Evolutionary conservation across 2,888 invertebrate genomes (phyloP).

Genomic region (Allolobophora icterica): DNA sequence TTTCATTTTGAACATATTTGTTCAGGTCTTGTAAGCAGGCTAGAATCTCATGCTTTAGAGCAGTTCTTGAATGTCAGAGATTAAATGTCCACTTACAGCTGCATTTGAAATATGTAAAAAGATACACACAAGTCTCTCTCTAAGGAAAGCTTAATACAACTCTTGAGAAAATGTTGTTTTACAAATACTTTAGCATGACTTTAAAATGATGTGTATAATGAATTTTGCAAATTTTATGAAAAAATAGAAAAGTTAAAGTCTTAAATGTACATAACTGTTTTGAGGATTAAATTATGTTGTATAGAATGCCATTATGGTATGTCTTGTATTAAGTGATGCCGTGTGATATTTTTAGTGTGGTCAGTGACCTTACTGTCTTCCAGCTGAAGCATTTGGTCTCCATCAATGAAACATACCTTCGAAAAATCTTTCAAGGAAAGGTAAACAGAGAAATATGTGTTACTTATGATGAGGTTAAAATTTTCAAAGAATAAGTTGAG

Average conservation of each 20-base stretch:
- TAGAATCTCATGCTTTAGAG: neutral
- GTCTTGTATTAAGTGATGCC: neutral
- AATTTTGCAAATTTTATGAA: no score
- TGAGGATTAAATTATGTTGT: neutral
- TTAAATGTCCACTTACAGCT: neutral
- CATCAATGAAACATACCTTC: neutral
- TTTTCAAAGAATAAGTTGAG: no score
- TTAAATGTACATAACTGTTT: no score
- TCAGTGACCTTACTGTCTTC: neutral
- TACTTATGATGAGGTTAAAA: no score
- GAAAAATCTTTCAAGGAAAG: conserved; percentile 26
- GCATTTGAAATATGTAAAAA: neutral
- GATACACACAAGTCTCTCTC: neutral
- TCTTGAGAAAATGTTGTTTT: neutral
- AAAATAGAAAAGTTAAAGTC: no score
- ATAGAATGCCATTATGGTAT: neutral
- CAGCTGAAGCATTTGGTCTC: neutral
- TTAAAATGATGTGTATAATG: no score
- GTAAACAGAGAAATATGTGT: neutral
- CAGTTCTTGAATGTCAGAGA: neutral
- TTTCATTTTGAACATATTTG: neutral
- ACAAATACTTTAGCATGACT: neutral
- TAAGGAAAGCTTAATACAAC: neutral
- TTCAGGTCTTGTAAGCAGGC: neutral
- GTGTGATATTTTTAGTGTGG: neutral